Percentiles rank a stretch among this genome's conserved stretches.
Evolutionary conservation across 2,113 vertebrate species (phyloP).

Genomic region (Takifugu flavidus): DNA sequence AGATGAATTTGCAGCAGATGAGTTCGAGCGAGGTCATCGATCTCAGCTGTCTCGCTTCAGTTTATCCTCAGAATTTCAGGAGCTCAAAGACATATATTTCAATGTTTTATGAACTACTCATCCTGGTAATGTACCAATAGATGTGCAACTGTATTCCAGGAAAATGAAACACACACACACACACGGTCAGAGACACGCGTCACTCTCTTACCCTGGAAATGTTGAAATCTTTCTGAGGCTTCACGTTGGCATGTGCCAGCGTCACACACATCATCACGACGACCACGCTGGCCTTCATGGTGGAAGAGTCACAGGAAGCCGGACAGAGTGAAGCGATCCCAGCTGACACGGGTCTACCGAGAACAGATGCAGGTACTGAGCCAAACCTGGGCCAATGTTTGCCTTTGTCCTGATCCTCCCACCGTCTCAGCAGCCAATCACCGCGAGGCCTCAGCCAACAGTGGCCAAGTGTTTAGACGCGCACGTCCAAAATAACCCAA

Average conservation of each 20-base stretch:
- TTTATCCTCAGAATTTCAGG: not conserved
- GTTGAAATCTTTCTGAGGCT: slow-evolving; percentile 74
- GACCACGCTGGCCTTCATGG: slow-evolving; percentile 65
- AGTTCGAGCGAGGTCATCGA: too few species aligned
- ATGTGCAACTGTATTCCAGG: too few species aligned
- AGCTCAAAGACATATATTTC: not conserved
- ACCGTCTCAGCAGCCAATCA: slow-evolving; percentile 57
- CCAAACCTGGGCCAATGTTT: slow-evolving; percentile 50
- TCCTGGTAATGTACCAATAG: too few species aligned
- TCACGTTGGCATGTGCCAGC: slow-evolving; percentile 50
- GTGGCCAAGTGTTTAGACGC: slow-evolving; percentile 34
- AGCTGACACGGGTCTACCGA: slow-evolving; percentile 16
- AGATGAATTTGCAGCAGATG: too few species aligned
- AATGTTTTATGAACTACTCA: too few species aligned
- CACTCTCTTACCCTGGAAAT: slow-evolving; percentile 65
- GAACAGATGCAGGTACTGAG: slow-evolving; percentile 26
- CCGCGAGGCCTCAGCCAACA: slow-evolving; percentile 26
- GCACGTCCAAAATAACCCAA: not conserved
- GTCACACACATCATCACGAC: slow-evolving; percentile 54
- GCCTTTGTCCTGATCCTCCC: slow-evolving; percentile 55
- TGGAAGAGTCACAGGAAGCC: slow-evolving; percentile 12
- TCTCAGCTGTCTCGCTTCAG: too few species aligned
- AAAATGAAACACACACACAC: not conserved
- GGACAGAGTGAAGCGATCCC: not conserved
- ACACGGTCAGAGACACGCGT: not conserved